phyloP scores from a whole-genome alignment of 64 coral and sea anemone genomes.

The Actinia equina region DNA sequence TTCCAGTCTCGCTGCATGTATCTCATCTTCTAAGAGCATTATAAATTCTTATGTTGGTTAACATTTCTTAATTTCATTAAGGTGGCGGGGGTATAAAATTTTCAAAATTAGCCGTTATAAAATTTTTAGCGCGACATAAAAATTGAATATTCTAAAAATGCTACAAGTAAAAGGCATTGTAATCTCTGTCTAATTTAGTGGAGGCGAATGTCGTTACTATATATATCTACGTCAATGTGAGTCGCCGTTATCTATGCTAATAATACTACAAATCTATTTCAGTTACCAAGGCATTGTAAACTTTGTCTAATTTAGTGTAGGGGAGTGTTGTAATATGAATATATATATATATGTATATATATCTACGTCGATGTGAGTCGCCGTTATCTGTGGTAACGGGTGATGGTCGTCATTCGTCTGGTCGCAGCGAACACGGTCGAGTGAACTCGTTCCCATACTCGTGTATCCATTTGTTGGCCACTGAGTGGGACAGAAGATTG shows the following conservation, averaged over 20 bases:
- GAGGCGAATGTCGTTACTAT: neutral
- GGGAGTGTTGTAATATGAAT: neutral
- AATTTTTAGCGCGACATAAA: neutral
- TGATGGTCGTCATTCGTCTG: conserved; percentile 19
- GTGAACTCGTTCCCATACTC: conserved; percentile 55
- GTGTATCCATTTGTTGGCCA: conserved; percentile 65
- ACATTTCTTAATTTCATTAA: too few species aligned
- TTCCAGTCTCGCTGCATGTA: too few species aligned
- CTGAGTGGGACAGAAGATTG: neutral
- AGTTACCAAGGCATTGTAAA: neutral
- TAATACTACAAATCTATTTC: too few species aligned
- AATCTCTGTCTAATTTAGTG: neutral
- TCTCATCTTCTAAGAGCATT: too few species aligned
- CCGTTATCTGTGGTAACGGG: neutral
- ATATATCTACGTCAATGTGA: neutral
- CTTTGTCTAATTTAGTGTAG: neutral
- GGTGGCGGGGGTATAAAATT: neutral
- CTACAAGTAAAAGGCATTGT: neutral
- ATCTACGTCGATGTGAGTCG: neutral
- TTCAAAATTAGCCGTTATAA: neutral
- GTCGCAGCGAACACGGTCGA: conserved; percentile 26
- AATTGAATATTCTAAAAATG: neutral
- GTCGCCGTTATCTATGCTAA: neutral
- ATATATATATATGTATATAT: neutral
- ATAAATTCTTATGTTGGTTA: too few species aligned